Base-by-base conservation (phyloP, 2,113 vertebrate genomes). In the Oncorhynchus clarkii region DNA sequence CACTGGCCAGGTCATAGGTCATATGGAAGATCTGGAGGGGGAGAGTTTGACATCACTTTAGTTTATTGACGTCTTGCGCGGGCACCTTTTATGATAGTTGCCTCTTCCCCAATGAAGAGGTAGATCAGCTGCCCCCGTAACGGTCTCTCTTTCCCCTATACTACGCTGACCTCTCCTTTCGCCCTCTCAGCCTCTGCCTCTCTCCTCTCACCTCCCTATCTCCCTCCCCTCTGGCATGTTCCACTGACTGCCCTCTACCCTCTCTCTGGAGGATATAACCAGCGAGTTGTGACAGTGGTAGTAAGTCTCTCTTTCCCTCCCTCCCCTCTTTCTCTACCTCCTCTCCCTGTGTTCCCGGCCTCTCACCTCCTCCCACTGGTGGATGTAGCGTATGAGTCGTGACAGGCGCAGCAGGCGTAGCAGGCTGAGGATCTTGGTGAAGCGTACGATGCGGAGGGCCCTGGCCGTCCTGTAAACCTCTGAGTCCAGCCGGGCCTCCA, bases 281-380 rank as follows among this genome's bases (percentile, higher is more conserved):
- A 16, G 13, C 18, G 51, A 54, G 51, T 54, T 18, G 51, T 54
- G 51, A 54, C 16, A 54, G 51, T 18, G 12, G 51, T 5, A 5
- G 51, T 54, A 18, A 18, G 51, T 18, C 1, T 31, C 11, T n/a
- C 14, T 54, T 22, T 13, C 13, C 51, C n/a, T 26, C 22, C 18
- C 59, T 22, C 59, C 57, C 54, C 22, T 68, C 70, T 14, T 12
- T 26, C 31, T 72, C 49, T 24, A 20, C 71, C 67, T 59, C 65
- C 34, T 8, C 22, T 14, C 9, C 9, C 9, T 0, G 2, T 29
- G 27, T 68, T 31, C 27, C 45, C 6, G 0, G 14, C 39, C 67
- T 74, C 93, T 93, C 90, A 99, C 97, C 97, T 99, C 98, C 87
- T 99, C 97, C 98, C 97, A 99, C 83, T 99, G 98, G 88, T 99